Base-by-base conservation (phyloP, 2,888 invertebrate species). In the Drosophila mimica region DNA sequence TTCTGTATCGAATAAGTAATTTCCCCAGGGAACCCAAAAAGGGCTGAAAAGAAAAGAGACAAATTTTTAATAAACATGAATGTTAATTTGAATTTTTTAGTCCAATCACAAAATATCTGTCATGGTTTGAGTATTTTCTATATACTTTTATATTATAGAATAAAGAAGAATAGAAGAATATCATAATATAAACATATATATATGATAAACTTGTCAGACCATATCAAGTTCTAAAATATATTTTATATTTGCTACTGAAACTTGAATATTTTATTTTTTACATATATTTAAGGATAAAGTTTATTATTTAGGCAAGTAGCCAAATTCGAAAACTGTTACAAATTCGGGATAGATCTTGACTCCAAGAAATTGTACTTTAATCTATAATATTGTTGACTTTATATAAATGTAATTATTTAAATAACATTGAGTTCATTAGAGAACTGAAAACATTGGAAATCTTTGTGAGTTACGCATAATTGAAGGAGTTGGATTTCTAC, bases 401-500 rank as follows among this genome's bases (percentile, higher is more conserved):
- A 17, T 4, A 4, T 17, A 17, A 17, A 38, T 38, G 4, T 8
- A 17, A 8, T 38, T 17, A 17, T 8, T 17, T 8, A 3, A 38
- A 8, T 3, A 38, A 38, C 13, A 38, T 38, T 8, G 17, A 38
- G 38, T n/a, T n/a, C n/a, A n/a, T n/a, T n/a, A n/a, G n/a, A n/a
- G n/a, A n/a, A n/a, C n/a, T n/a, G n/a, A n/a, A n/a, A n/a, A n/a
- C 33, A 20, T 33, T 20, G 20, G 4, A 25, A 25, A 25, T 25
- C 25, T 31, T 7, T 25, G 17, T 4, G 8, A n/a, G 4, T 17
- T 6, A 1, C 11, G 30, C 54, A 17, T 17, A 36, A n/a, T 13
- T 33, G 3, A 68, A 69, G 25, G 28, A 30, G 31, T 20, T 34
- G 9, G 4, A 20, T 36, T 25, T n/a, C 5, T 85, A 76, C 80